Conservation (phyloP, 2,888 invertebrate species). For the Clivina fossor region DNA sequence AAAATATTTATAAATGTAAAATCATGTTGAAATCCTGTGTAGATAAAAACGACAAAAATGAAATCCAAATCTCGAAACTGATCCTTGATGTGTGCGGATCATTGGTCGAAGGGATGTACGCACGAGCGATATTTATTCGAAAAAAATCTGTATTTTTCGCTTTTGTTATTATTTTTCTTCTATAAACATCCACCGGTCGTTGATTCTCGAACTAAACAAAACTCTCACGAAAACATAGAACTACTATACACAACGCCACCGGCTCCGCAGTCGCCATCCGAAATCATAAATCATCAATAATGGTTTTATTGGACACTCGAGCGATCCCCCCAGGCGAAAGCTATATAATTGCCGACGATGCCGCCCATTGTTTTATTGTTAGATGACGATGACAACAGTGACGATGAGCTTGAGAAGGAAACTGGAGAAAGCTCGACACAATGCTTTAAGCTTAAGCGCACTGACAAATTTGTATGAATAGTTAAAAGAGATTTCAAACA, state of each 20-base stretch:
- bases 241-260: too few species aligned
- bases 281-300: slow-evolving; percentile 32
- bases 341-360: slow-evolving; percentile 28
- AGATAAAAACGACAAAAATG: background rate
- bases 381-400: too few species aligned
- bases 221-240: slow-evolving; percentile 29
- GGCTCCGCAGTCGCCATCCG: too few species aligned
- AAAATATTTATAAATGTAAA: too few species aligned
- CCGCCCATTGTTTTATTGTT: slow-evolving; percentile 29
- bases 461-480: too few species aligned
- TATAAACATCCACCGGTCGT: too few species aligned
- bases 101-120: slow-evolving; percentile 23
- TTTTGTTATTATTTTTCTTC: slow-evolving; percentile 34
- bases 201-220: slow-evolving; percentile 13
- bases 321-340: slow-evolving; percentile 14
- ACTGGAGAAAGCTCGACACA: too few species aligned
- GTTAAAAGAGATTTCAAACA: too few species aligned
- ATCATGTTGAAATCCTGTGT: too few species aligned
- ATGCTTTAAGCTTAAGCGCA: too few species aligned
- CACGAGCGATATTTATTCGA: slow-evolving; percentile 25
- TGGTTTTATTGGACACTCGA: slow-evolving; percentile 30
- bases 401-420: too few species aligned
- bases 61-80: slow-evolving; percentile 6
- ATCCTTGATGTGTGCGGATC: background rate
- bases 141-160: slow-evolving; percentile 32